Conservation (phyloP, 2,888 invertebrate species). For the Erebia palarica region DNA sequence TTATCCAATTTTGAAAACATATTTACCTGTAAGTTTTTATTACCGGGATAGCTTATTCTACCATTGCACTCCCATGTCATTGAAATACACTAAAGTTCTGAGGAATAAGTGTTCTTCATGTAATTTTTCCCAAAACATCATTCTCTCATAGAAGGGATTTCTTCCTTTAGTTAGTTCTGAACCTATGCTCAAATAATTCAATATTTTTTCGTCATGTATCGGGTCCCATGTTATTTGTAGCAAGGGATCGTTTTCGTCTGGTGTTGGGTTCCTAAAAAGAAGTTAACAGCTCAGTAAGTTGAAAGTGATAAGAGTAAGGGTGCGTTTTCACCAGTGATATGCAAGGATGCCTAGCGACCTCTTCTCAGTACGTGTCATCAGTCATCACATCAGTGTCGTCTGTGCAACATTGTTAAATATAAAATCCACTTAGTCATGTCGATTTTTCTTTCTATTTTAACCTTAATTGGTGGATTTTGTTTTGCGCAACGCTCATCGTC, state of each 20-base stretch:
- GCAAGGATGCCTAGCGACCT: no score
- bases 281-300: not conserved
- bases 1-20: not conserved
- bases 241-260: conserved; percentile 62
- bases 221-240: conserved; percentile 73
- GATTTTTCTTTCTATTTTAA: no score
- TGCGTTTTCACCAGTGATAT: no score
- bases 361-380: no score
- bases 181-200: conserved; percentile 71
- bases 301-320: not conserved
- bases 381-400: no score
- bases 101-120: conserved; percentile 62
- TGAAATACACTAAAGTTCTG: conserved; percentile 62
- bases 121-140: conserved; percentile 73
- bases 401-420: no score
- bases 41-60: not conserved
- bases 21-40: not conserved
- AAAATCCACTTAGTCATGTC: no score
- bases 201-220: conserved; percentile 60
- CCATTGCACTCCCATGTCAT: conserved; percentile 59
- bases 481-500: no score
- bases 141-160: conserved; percentile 71
- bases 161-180: conserved; percentile 70
- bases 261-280: conserved; percentile 71
- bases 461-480: no score